Evolutionary conservation across 2,113 vertebrate genomes (phyloP).

Genomic region (Picathartes gymnocephalus): DNA sequence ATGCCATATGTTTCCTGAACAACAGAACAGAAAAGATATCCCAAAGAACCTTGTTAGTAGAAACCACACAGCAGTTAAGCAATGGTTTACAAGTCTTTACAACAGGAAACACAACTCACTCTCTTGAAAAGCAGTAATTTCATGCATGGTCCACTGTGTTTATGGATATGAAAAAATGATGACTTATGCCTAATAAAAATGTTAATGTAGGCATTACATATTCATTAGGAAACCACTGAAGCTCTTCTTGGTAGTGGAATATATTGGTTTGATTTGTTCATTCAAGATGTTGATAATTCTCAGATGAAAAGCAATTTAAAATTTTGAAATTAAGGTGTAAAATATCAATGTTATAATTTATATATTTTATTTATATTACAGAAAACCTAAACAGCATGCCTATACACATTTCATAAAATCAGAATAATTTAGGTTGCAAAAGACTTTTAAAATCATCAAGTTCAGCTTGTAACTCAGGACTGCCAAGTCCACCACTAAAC

Average conservation of each 20-base stretch:
- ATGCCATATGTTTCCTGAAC: neutral
- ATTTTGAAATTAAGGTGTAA: neutral
- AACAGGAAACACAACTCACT: neutral
- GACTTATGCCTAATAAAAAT: constrained; percentile 33
- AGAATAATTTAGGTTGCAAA: neutral
- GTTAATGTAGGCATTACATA: neutral
- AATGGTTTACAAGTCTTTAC: neutral
- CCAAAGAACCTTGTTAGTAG: constrained; percentile 1
- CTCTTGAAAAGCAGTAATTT: constrained; percentile 29
- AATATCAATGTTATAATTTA: neutral
- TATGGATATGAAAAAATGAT: constrained; percentile 11
- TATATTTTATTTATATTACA: neutral
- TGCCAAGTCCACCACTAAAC: neutral
- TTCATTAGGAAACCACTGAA: constrained; percentile 19
- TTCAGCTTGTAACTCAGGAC: neutral
- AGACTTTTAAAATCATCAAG: neutral
- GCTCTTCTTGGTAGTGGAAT: neutral
- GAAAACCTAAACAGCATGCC: neutral
- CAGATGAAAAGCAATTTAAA: neutral
- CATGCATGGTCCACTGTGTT: constrained; percentile 29
- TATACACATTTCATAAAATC: neutral
- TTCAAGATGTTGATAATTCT: neutral
- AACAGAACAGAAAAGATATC: neutral
- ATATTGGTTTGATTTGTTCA: neutral
- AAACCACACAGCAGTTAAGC: neutral